These are phyloP conservation scores for Eciton burchellii DNA, from an alignment of 1,140 invertebrate genomes.

Conservation along the genomic window DNA sequence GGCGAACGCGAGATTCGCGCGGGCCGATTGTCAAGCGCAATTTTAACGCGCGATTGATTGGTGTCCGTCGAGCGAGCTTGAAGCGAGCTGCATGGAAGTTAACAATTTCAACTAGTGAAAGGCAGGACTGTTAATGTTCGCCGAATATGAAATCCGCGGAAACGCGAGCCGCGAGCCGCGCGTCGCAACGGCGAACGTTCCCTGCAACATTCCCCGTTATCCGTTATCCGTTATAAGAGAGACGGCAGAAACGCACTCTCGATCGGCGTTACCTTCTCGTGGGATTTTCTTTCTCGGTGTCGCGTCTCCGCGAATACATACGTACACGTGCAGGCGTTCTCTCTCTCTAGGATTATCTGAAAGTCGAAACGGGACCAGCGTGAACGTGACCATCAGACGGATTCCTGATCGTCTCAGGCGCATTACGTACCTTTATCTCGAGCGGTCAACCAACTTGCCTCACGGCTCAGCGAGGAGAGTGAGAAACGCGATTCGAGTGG, in stretches of 20 bases:
- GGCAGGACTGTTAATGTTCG: too few relatives aligned
- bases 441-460: constrained; percentile 79
- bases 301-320: constrained; percentile 34
- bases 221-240: neutral
- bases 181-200: neutral
- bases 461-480: constrained; percentile 34
- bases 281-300: constrained; percentile 24
- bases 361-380: constrained; percentile 75
- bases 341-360: constrained; percentile 69
- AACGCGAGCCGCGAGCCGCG: too few relatives aligned
- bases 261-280: constrained; percentile 25
- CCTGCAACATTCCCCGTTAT: neutral
- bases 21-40: neutral
- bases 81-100: too few relatives aligned
- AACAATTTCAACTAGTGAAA: too few relatives aligned
- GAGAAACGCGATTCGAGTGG: constrained; percentile 58
- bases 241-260: neutral
- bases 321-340: constrained; percentile 65
- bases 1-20: too few relatives aligned
- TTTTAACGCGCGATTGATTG: too few relatives aligned
- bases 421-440: constrained; percentile 72
- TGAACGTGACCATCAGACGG: constrained; percentile 77
- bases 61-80: too few relatives aligned
- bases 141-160: too few relatives aligned
- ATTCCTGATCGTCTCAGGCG: constrained; percentile 75